These are phyloP conservation scores for Liparis tanakae DNA, from an alignment of 2,797 vertebrate genomes.

Conservation along the genomic window DNA sequence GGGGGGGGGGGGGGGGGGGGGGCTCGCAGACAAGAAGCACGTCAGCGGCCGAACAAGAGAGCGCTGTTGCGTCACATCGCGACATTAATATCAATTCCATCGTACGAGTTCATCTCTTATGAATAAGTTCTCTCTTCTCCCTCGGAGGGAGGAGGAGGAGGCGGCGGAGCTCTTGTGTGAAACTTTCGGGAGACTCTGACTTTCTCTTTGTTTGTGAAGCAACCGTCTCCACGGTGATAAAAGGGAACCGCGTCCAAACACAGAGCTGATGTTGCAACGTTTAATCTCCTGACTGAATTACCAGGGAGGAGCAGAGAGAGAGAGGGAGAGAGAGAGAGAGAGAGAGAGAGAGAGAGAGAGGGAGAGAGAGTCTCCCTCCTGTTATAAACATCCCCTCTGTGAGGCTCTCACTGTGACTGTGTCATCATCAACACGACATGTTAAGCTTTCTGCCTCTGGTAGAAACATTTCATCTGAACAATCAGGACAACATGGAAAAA, in stretches of 20 bases:
- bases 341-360: slow-evolving; percentile 29
- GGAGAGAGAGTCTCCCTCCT: slow-evolving; percentile 32
- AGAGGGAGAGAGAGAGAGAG: slow-evolving; percentile 29
- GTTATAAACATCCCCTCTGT: slow-evolving; percentile 48
- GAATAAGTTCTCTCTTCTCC: slow-evolving; percentile 9
- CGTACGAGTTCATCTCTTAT: background rate
- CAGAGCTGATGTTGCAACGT: slow-evolving; percentile 75
- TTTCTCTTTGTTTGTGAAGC: slow-evolving; percentile 64
- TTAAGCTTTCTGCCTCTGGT: slow-evolving; percentile 17
- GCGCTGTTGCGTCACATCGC: background rate
- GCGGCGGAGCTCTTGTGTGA: slow-evolving; percentile 45
- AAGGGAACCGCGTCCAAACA: slow-evolving; percentile 51
- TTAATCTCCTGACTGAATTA: slow-evolving; percentile 76
- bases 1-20: no score
- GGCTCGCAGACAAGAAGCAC: background rate
- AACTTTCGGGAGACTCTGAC: slow-evolving; percentile 36
- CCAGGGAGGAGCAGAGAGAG: slow-evolving; percentile 60
- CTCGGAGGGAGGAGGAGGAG: slow-evolving; percentile 19
- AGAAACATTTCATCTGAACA: slow-evolving; percentile 20
- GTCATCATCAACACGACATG: slow-evolving; percentile 25
- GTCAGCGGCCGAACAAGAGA: background rate
- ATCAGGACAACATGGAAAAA: background rate
- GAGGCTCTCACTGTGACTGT: slow-evolving; percentile 37
- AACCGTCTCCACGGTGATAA: slow-evolving; percentile 63
- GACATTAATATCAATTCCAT: background rate